A percentile compares a stretch with the other conserved stretches of the same genome.
Evolutionary conservation across 2,888 invertebrate species (phyloP).

Genomic region (Dynastes tityus): DNA sequence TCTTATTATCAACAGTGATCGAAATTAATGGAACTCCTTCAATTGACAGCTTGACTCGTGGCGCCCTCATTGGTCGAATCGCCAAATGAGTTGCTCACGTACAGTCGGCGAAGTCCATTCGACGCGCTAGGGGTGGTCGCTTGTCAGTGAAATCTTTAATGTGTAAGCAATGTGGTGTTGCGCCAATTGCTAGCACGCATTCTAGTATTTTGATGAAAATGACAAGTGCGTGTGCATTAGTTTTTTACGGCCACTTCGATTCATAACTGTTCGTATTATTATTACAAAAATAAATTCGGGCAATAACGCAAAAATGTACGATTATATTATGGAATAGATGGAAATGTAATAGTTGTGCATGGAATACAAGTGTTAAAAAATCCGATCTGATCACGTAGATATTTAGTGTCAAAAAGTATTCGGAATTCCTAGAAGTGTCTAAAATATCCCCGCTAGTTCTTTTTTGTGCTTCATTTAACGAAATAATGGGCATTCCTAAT

Average conservation of each 20-base stretch:
- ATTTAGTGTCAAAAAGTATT: conserved; percentile 17
- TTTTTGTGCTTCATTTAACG: not conserved
- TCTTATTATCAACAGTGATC: not conserved
- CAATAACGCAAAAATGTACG: conserved; percentile 10
- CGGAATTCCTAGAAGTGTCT: conserved; percentile 8
- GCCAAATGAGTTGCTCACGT: conserved; percentile 58
- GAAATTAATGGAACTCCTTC: not conserved
- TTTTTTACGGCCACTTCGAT: conserved; percentile 37
- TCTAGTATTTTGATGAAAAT: conserved; percentile 61
- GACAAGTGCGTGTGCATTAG: conserved; percentile 60
- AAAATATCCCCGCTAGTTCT: conserved; percentile 11
- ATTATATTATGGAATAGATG: not conserved
- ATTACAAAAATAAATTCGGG: not conserved
- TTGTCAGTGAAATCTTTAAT: conserved; percentile 70
- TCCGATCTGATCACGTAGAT: conserved; percentile 19
- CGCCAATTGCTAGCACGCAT: conserved; percentile 57
- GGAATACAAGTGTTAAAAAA: conserved; percentile 8
- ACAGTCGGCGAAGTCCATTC: conserved; percentile 48
- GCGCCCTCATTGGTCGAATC: conserved; percentile 65
- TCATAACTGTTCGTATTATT: not conserved
- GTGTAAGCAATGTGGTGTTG: conserved; percentile 65
- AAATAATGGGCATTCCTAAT: not conserved
- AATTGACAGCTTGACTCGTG: conserved; percentile 62
- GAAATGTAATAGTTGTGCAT: not conserved
- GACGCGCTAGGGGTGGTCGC: conserved; percentile 67